These are phyloP conservation scores for Rhinopomastus cyanomelas DNA, from an alignment of 2,113 vertebrate genomes.

Conservation along the genomic window DNA sequence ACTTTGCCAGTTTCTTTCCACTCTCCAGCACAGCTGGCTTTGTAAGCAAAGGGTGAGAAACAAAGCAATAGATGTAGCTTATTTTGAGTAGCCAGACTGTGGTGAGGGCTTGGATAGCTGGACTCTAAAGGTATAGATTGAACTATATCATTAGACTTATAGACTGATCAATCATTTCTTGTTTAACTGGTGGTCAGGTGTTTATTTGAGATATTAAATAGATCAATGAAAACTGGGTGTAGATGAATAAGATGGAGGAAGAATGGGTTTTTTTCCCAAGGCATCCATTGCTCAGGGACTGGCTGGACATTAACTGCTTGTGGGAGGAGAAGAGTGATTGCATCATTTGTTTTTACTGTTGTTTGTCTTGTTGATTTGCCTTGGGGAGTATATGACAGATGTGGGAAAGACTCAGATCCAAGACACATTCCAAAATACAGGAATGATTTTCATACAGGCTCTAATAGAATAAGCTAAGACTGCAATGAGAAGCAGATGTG, in stretches of 20 bases:
- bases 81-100: background rate
- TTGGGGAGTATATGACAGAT: background rate
- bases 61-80: background rate
- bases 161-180: background rate
- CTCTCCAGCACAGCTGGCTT: background rate
- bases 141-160: background rate
- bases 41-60: background rate
- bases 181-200: background rate
- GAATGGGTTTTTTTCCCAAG: background rate
- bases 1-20: background rate
- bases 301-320: background rate
- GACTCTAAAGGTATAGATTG: background rate
- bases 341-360: background rate
- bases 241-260: background rate
- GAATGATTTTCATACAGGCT: background rate
- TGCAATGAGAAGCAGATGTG: background rate
- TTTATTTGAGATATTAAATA: background rate
- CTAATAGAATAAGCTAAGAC: background rate
- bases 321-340: background rate
- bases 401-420: background rate
- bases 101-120: background rate
- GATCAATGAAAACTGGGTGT: background rate
- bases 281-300: background rate
- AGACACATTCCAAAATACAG: background rate
- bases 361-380: background rate